These are phyloP conservation scores for Bombylius major DNA, from an alignment of 2,888 invertebrate species.

Conservation along the genomic window DNA sequence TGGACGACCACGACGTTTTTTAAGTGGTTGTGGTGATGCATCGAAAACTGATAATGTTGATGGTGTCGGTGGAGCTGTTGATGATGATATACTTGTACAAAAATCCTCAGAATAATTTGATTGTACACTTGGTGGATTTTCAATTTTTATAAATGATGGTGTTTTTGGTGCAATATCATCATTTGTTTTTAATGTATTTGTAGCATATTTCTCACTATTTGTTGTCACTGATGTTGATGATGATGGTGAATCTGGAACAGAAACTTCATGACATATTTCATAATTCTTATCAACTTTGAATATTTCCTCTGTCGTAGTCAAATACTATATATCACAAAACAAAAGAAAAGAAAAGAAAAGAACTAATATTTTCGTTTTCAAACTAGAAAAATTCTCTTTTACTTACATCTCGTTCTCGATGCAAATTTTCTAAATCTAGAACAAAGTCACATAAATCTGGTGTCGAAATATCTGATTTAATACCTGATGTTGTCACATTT, in stretches of 20 bases:
- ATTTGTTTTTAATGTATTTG: background rate
- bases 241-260: background rate
- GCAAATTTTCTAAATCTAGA: background rate
- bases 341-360: no score
- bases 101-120: background rate
- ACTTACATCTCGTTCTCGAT: background rate
- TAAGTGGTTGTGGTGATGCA: background rate
- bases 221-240: background rate
- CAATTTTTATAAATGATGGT: background rate
- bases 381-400: background rate
- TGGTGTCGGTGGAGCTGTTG: slow-evolving; percentile 6
- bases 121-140: background rate
- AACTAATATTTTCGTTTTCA: no score
- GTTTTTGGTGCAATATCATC: background rate
- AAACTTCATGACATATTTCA: no score
- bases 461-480: background rate
- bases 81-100: background rate
- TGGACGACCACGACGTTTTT: slow-evolving; percentile 40
- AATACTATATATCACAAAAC: no score
- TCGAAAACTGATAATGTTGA: background rate
- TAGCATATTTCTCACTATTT: background rate
- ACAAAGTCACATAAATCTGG: slow-evolving; percentile 2
- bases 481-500: background rate
- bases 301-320: no score
- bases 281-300: no score